Base-by-base conservation (phyloP, 2,113 vertebrate genomes). In the Pygoscelis adeliae region DNA sequence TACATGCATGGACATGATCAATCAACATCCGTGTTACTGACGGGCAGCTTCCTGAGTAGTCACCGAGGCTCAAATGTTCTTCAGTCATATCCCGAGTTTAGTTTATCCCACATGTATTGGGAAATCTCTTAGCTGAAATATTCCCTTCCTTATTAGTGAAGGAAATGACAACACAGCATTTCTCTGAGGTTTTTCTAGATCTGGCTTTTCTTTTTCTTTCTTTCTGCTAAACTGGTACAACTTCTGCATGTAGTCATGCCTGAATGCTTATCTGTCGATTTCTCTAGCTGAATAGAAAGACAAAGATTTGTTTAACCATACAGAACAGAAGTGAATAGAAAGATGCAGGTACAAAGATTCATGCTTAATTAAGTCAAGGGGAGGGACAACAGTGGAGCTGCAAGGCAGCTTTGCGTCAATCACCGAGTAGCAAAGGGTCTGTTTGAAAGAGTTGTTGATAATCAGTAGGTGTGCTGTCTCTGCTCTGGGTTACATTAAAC, bases 11-110 rank as follows among this genome's bases (percentile, higher is more conserved):
- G 49, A 88, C 3, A 22, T 61, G 52, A 95, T 94, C 70, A 36
- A 3, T 97, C 94, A 95, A 56, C 34, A 36, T 85, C 56, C 40
- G 30, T 34, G 61, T 81, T 89, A 67, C 70, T 87, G 87, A 79
- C 3, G 1, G 79, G 93, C 77, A 76, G 84, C 84, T 96, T 96
- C 91, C 87, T 91, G 95, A 66, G 83, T 36, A 70, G 79, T 49
- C 0, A 1, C 44, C 52, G 66, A 84, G 52, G 74, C 89, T 96
- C 76, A 73, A 92, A 91, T 81, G 91, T 91, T 96, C 81, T 82
- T 65, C 90, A 52, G 81, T 90, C 81, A 56, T 44, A 91, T 87
- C 92, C 94, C 84, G 76, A 81, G 67, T 95, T 97, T 79, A 89
- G 71, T 92, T 93, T 92, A 92, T 93, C 47, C 78, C 15, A 15